Conservation (phyloP, 2,113 vertebrate species). For the Amia ocellicauda region DNA sequence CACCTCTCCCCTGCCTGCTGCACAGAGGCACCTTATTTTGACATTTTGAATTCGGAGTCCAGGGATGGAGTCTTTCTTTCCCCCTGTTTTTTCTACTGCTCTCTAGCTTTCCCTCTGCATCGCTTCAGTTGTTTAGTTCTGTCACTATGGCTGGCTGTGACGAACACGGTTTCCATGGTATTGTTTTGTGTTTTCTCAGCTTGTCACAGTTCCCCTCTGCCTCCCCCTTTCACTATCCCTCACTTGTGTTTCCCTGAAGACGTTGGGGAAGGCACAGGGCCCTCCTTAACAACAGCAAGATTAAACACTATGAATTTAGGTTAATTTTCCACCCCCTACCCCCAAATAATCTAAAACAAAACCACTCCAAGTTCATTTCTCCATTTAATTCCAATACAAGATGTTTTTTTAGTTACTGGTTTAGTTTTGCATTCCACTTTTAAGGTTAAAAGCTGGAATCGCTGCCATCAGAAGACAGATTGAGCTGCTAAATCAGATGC, state of each 20-base stretch:
- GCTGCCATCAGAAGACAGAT: conserved; percentile 8
- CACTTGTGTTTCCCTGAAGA: neutral
- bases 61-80: no score
- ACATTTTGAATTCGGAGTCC: neutral
- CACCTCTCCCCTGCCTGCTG: neutral
- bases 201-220: neutral
- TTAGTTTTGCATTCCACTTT: neutral
- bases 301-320: neutral
- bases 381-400: conserved; percentile 11
- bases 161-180: conserved; percentile 15
- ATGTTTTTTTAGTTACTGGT: conserved; percentile 7
- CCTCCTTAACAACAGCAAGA: neutral
- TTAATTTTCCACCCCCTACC: neutral
- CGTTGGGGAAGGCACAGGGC: neutral
- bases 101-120: neutral
- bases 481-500: conserved; percentile 4
- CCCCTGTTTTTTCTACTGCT: neutral
- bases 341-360: no score
- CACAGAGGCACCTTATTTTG: neutral
- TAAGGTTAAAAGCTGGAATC: neutral
- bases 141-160: conserved; percentile 15
- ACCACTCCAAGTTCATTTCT: conserved; percentile 21
- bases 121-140: neutral
- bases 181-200: conserved; percentile 8
- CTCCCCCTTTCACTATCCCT: neutral